phyloP scores from a whole-genome alignment of 2,797 vertebrate genomes.

The Phataginus tricuspis region DNA sequence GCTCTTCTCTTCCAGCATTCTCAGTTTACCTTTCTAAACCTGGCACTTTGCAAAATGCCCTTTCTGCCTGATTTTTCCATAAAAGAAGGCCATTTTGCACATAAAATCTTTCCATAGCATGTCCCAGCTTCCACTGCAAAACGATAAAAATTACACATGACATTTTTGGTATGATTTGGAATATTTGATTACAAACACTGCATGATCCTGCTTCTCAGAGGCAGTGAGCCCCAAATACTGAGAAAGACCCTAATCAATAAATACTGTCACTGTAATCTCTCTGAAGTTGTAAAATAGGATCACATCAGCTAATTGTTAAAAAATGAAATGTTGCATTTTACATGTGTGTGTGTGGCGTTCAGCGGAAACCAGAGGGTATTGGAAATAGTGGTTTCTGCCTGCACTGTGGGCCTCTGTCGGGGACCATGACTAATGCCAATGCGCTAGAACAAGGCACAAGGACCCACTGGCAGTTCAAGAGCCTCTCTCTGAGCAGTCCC shows the following conservation, averaged over 20 bases:
- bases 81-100: constrained; percentile 31
- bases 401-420: not conserved
- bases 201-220: not conserved
- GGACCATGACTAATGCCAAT: not conserved
- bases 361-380: not conserved
- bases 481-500: not conserved
- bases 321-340: not conserved
- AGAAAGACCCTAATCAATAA: not conserved
- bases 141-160: not conserved
- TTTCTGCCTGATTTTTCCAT: constrained; percentile 49
- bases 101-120: not conserved
- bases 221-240: not conserved
- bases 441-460: not conserved
- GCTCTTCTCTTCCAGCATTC: not conserved
- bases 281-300: not conserved
- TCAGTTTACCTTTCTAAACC: constrained; percentile 53
- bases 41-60: constrained; percentile 13
- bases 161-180: constrained; percentile 40
- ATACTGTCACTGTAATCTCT: not conserved
- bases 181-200: constrained; percentile 32
- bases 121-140: not conserved
- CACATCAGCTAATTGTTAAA: not conserved
- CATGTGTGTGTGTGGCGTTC: not conserved
- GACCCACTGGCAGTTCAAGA: not conserved
- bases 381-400: not conserved